Evolutionary conservation across 2,797 vertebrate genomes (phyloP), one percentile per base, ranked within the genome.

Genomic region (Rhinatrema bivittatum): DNA sequence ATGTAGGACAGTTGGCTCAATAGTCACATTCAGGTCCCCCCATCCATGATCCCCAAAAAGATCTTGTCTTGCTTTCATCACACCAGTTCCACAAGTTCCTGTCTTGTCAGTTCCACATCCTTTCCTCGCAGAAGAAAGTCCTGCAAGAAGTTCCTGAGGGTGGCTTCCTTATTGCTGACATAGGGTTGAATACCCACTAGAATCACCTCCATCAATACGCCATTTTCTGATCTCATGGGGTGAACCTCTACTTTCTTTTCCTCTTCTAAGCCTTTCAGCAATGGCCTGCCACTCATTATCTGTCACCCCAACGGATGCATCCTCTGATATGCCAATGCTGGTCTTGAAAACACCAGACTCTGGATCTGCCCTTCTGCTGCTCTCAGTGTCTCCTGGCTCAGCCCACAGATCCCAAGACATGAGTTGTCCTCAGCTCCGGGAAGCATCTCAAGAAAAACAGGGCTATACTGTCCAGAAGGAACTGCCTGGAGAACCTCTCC

Each of bases 11-110:
- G 32, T 13, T 17, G 42, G 9, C 2, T 6, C 29, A 7, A 49
- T 7, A 4, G 14, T 13, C 7, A 49, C 33, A 7, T 13, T 20
- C 4, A 42, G 16, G 12, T 16, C 3, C 9, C 32, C 16, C 46
- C 46, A 49, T 32, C 17, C 46, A 32, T 32, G n/a, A 49, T 16
- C 16, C 1, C 16, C 20, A 49, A 49, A 15, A 20, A 49, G 20
- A 3, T 20, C 15, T 6, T 36, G 33, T 13, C 28, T 34, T 9
- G n/a, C 29, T n/a, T 41, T 17, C 3, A n/a, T n/a, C n/a, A n/a
- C 3, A 14, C 28, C 10, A 49, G 16, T n/a, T n/a, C n/a, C n/a
- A n/a, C n/a, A n/a, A n/a, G n/a, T 22, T 49, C 39, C 3, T 28
- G 10, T 17, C 24, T 35, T n/a, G 11, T 14, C 7, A 36, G 7